phyloP scores from a whole-genome alignment of 2,113 vertebrate genomes.

The Vulpes ferrilata region DNA sequence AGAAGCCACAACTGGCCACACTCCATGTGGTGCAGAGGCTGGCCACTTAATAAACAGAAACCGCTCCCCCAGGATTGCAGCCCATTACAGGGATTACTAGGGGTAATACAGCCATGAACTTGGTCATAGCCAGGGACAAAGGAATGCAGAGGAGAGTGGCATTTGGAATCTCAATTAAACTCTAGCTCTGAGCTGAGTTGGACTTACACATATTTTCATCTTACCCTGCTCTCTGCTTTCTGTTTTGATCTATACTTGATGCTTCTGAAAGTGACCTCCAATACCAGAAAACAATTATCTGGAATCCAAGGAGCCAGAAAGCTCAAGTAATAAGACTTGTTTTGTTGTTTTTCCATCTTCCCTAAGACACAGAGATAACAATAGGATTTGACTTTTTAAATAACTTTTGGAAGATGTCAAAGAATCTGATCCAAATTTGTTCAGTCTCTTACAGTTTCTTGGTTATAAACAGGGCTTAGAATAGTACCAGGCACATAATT shows the following conservation, averaged over 20 bases:
- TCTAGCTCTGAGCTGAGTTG: background rate
- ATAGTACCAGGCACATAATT: background rate
- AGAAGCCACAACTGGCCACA: conserved; percentile 34
- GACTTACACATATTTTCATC: background rate
- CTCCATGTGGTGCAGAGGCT: conserved; percentile 38
- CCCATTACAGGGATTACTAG: conserved; percentile 38
- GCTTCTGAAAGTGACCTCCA: conserved; percentile 33
- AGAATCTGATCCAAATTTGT: conserved; percentile 31
- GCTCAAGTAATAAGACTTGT: background rate
- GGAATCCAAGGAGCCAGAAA: background rate
- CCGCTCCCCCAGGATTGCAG: background rate
- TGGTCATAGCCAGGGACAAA: conserved; percentile 46
- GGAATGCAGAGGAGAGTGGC: conserved; percentile 41
- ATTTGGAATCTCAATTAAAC: conserved; percentile 26
- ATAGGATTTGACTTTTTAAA: conserved; percentile 5
- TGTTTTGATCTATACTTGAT: background rate
- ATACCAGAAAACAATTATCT: conserved; percentile 18
- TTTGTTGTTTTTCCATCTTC: conserved; percentile 17
- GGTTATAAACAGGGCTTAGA: conserved; percentile 14
- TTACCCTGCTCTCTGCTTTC: background rate
- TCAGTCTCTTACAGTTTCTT: background rate
- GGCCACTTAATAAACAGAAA: conserved; percentile 60
- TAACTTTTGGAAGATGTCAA: conserved; percentile 1
- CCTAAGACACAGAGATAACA: background rate
- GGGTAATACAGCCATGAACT: background rate